Percentiles rank a stretch among this genome's conserved stretches.
phyloP scores from a whole-genome alignment of 2,888 invertebrate species.

The Strigamia crassipes region DNA sequence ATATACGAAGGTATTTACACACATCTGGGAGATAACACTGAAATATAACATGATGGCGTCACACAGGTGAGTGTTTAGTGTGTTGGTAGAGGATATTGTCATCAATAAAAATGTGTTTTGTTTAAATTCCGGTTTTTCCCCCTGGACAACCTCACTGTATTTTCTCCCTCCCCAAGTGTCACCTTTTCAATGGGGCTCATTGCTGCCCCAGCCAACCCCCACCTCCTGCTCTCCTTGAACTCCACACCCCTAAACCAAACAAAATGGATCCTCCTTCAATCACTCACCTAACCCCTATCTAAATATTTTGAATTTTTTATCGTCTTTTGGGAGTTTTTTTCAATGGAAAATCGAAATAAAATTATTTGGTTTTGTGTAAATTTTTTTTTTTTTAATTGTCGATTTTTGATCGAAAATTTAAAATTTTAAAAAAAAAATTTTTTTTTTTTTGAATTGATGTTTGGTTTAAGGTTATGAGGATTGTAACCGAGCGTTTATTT shows the following conservation, averaged over 20 bases:
- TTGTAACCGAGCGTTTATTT: not conserved
- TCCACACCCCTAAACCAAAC: slow-evolving; percentile 26
- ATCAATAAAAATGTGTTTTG: slow-evolving; percentile 33
- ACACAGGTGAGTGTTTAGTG: slow-evolving; percentile 34
- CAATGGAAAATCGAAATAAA: no score
- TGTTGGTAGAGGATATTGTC: slow-evolving; percentile 24
- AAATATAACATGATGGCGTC: slow-evolving; percentile 22
- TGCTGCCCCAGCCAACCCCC: not conserved
- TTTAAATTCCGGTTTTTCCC: slow-evolving; percentile 32
- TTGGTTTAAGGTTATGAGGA: not conserved
- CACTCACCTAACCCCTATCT: slow-evolving; percentile 17
- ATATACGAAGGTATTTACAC: not conserved
- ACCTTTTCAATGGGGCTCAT: slow-evolving; percentile 27
- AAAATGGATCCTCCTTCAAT: slow-evolving; percentile 18
- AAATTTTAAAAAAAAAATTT: no score
- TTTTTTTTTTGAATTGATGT: no score
- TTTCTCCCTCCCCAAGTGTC: slow-evolving; percentile 17
- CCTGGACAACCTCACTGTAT: slow-evolving; percentile 1
- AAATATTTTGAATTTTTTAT: slow-evolving; percentile 29
- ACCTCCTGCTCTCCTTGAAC: not conserved
- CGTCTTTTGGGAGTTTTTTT: no score
- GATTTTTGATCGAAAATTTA: no score
- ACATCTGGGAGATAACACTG: not conserved
- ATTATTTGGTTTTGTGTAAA: no score
- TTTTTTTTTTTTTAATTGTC: no score